Evolutionary conservation across 2,888 invertebrate genomes (phyloP), one percentile per base, ranked within the genome.

Genomic region (Rhopalosiphum nymphaeae): DNA sequence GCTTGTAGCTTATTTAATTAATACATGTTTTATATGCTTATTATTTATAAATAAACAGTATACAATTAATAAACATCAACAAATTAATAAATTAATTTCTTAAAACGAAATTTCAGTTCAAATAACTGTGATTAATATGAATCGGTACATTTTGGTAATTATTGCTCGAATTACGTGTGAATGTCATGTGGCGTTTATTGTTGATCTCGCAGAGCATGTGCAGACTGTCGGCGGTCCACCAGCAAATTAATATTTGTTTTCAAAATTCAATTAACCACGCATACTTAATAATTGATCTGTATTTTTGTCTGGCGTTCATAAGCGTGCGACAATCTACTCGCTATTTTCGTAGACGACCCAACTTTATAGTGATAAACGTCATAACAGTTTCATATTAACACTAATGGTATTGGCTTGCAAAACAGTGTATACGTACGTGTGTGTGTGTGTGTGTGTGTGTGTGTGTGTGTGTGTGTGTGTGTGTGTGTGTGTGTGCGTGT

Each of bases 201-300:
- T 90, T 36, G 67, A 90, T 36, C 11, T 67, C 25, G 21, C 29
- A n/a, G 53, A 21, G 67, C 67, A 67, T 49, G 67, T 26, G 67
- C 53, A 91, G 84, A 91, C 84, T 42, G 25, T 29, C 29, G 91
- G n/a, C 49, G 46, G 36, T 49, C 26, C 44, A 36, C 84, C 26
- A 42, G 21, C 91, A n/a, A 56, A 91, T 84, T 29, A 84, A 91
- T 91, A 56, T 91, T 91, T 21, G 84, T 84, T 91, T 91, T 84
- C 4, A 11, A 84, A 53, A 91, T 91, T 84, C 9, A 91, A 91
- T 84, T 84, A 53, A 42, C 42, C 53, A 44, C 42, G 25, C 57
- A 29, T 44, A 44, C 57, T 36, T 36, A 88, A 56, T 29, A 91
- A 84, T 84, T 84, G 91, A 84, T 91, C 53, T 53, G 61, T 11